Base-by-base conservation (phyloP, 2,888 invertebrate genomes). In the Polyploca ridens region DNA sequence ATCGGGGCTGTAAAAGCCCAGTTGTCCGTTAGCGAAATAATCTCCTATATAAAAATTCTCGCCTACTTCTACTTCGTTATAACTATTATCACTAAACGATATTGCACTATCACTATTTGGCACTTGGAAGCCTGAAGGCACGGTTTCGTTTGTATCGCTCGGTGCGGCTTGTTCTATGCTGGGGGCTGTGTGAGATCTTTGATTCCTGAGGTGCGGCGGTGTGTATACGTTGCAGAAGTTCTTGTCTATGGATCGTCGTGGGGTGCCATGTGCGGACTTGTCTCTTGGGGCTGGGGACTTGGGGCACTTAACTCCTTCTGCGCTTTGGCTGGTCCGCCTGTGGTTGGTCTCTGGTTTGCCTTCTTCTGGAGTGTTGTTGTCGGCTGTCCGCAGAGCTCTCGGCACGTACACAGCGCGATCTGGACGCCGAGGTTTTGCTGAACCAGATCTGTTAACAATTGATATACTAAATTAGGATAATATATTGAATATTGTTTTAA, bases 381-480 rank as follows among this genome's bases (percentile, higher is more conserved):
- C 87, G n/a, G 89, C 82, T 35, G 85, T 78, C 67, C 96, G 94
- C 69, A 96, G 93, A 68, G 96, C 96, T 81, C 96, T 94, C 68
- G 97, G 97, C 69, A 97, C 96, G 93, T 97, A 97, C 63, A 97
- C 96, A 27, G 97, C 97, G 57, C 96, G 95, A 87, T 97, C 97
- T 62, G 97, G 97, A 73, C 97, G 95, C 66, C 96, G 95, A 59
- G 93, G 92, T 75, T 87, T 93, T 60, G 89, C 79, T 63, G 93
- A 86, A 64, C 88, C 89, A 72, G 91, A 86, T 83, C 91, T 92
- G 85, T 58, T 60, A 70, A 82, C 76, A 81, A 81, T n/a, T 46
- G n/a, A 46, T 6, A 46, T n/a, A n/a, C n/a, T n/a, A 0, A 46
- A n/a, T 14, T 46, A n/a, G 1, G 41, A 41, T 41, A 41, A 41